Evolutionary conservation across 2,888 invertebrate species (phyloP).

Genomic region (Phytoseiulus persimilis): DNA sequence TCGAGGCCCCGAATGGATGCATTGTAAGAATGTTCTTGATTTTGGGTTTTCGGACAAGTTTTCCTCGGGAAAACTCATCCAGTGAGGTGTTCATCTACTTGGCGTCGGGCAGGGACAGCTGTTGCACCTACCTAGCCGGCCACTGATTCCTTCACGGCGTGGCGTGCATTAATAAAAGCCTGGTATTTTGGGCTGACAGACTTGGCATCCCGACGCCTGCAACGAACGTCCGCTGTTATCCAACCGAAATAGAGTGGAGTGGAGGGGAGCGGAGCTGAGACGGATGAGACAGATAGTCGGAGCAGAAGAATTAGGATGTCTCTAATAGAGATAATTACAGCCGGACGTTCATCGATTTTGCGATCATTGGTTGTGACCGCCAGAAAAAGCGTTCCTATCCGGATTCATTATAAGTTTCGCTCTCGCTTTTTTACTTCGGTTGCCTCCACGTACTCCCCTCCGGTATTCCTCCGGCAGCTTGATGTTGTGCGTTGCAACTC

Average conservation of each 20-base stretch:
- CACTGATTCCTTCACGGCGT: too few relatives aligned
- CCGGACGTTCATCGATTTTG: neutral
- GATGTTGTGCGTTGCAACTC: neutral
- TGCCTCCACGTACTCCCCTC: neutral
- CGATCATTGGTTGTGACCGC: neutral
- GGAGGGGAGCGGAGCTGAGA: neutral
- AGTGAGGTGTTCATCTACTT: too few relatives aligned
- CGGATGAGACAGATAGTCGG: neutral
- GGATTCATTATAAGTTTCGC: neutral
- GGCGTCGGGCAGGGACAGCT: too few relatives aligned
- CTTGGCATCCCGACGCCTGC: too few relatives aligned
- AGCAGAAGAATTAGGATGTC: neutral
- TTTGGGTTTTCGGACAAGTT: too few relatives aligned
- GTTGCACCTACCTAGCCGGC: too few relatives aligned
- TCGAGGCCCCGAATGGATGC: too few relatives aligned
- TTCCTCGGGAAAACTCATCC: too few relatives aligned
- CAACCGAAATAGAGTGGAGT: neutral
- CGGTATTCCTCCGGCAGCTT: neutral
- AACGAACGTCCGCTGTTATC: too few relatives aligned
- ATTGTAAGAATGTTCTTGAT: too few relatives aligned
- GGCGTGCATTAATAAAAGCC: too few relatives aligned
- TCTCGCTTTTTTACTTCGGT: neutral
- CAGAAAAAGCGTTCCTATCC: neutral
- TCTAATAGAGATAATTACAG: conserved; percentile 5
- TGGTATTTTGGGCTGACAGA: too few relatives aligned